Evolutionary conservation across 2,888 invertebrate species (phyloP), one percentile per base, ranked within the genome.

Genomic region (Xylophagus ater): DNA sequence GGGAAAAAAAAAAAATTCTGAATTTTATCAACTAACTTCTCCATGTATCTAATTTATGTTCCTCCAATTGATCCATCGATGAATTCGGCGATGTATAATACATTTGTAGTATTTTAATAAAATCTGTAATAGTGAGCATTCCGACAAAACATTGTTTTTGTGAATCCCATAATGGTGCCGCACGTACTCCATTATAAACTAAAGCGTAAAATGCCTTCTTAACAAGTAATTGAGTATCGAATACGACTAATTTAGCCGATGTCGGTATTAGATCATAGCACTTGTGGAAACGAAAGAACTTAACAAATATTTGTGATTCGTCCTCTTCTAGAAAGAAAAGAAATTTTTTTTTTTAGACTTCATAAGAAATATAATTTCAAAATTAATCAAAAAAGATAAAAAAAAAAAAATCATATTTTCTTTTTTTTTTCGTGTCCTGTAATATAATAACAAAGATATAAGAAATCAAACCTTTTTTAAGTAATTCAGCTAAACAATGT

Each of bases 251-350:
- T 71, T 99, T 99, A 52, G 96, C 94, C 57, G 96, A 96, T 44
- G 94, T 96, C 45, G 98, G 98, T 63, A 99, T 96, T 67, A 99
- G 78, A 73, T 99, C 98, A 72, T 98, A 98, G 68, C 97, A 97
- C 69, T 93, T 94, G 76, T 99, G 97, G 69, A 94, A 96, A 69
- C 92, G 90, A 81, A 98, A 97, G 75, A 98, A 98, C 67, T 94
- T 94, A 54, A 92, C 90, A 70, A 90, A 93, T 60, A 94, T 93
- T 71, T 92, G 89, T 59, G 89, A 88, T 69, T 93, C 92, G 71
- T 94, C 92, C 66, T 92, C 89, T 73, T 90, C 92, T 92, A 81
- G 10, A 58, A 60, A 43, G 73, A 48, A 53, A 51, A 67, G 69
- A 50, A 56, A 54, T 44, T 47, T 37, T 39, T 17, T 30, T n/a